A percentile compares a stretch with the other conserved stretches of the same genome.
Conservation (phyloP, 2,888 invertebrate genomes). For the Erebia palarica region DNA sequence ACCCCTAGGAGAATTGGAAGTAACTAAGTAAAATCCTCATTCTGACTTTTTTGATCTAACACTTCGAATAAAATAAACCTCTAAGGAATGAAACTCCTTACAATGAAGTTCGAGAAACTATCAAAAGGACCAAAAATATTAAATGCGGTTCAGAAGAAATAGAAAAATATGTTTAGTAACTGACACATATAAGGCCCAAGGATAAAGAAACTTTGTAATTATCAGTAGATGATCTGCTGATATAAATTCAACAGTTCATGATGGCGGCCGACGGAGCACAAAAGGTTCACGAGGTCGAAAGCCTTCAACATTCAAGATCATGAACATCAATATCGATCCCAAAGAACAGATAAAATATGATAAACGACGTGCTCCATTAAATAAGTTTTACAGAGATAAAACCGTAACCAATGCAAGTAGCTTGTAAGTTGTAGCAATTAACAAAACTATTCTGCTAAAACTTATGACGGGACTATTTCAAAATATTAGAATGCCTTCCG, state of each 20-base stretch:
- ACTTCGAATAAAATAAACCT: no score
- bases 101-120: no score
- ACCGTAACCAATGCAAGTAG: no score
- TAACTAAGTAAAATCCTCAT: no score
- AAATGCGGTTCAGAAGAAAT: no score
- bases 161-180: not conserved
- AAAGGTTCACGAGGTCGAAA: constrained; percentile 1
- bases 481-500: no score
- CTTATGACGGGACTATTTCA: no score
- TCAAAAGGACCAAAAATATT: no score
- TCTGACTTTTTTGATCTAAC: no score
- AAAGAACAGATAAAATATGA: constrained; percentile 11
- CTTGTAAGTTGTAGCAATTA: not conserved
- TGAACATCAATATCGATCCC: not conserved
- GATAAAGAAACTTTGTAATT: not conserved
- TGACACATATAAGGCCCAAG: not conserved
- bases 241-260: not conserved
- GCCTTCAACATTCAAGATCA: not conserved
- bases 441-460: no score
- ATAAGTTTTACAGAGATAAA: not conserved
- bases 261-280: constrained; percentile 1
- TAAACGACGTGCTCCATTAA: not conserved
- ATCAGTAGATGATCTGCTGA: constrained; percentile 2
- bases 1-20: no score
- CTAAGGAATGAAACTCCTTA: no score